These are phyloP conservation scores for Chauna torquata DNA, from an alignment of 2,113 vertebrate species.

Conservation along the genomic window DNA sequence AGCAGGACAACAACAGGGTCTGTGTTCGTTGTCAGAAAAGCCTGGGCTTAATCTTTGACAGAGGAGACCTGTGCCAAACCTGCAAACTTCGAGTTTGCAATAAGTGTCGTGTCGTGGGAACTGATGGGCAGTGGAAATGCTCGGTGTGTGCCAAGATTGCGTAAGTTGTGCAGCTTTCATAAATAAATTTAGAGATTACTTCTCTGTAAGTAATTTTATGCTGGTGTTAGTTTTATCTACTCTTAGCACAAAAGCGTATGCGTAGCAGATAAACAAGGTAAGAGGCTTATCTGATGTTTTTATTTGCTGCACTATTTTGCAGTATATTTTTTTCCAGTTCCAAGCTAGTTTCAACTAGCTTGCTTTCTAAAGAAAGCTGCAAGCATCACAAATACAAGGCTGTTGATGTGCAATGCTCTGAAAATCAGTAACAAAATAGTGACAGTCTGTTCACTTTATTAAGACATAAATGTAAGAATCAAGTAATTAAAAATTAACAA, in stretches of 20 bases:
- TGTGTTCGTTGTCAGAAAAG: constrained; percentile 87
- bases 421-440: not conserved
- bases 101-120: constrained; percentile 73
- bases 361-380: not conserved
- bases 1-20: constrained; percentile 79
- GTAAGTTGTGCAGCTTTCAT: constrained; percentile 78
- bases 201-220: not conserved
- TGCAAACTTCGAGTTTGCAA: constrained; percentile 87
- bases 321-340: not conserved
- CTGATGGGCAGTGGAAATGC: constrained; percentile 84
- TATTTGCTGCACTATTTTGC: not conserved
- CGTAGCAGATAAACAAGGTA: not conserved
- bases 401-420: not conserved
- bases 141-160: constrained; percentile 88
- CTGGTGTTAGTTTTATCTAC: not conserved
- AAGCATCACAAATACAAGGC: not conserved
- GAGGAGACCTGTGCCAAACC: constrained; percentile 84
- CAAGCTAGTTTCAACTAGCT: not conserved
- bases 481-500: not conserved
- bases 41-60: constrained; percentile 89
- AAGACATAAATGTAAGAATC: not conserved
- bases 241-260: not conserved
- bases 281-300: not conserved
- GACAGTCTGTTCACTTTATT: not conserved
- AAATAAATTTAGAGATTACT: fast-evolving